Evolutionary conservation across 2,113 vertebrate genomes (phyloP).

Genomic region (Crotalus viridis): DNA sequence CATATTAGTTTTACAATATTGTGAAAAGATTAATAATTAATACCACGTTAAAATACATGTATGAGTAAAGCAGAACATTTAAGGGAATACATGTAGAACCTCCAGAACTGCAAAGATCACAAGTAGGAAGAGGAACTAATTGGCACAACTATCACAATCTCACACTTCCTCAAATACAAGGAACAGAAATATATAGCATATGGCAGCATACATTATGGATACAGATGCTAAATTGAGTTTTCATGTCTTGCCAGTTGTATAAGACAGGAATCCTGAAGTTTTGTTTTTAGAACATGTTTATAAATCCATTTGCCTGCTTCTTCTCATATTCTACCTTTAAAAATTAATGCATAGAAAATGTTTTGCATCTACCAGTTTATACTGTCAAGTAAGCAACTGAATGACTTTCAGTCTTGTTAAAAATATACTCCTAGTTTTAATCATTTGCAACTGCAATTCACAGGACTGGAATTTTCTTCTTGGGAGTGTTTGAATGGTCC

Average conservation of each 20-base stretch:
- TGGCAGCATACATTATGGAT: not conserved
- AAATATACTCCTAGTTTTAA: constrained; percentile 33
- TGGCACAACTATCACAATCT: not conserved
- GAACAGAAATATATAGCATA: constrained; percentile 29
- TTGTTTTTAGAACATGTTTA: constrained; percentile 29
- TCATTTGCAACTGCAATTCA: constrained; percentile 50
- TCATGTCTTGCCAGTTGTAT: not conserved
- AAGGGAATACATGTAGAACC: not conserved
- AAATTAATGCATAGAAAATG: constrained; percentile 44
- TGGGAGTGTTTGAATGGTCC: constrained; percentile 37
- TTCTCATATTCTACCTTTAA: not conserved
- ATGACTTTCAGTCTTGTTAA: constrained; percentile 35
- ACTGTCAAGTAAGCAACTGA: constrained; percentile 42
- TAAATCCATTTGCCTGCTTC: not conserved
- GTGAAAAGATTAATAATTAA: not conserved
- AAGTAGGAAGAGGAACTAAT: not conserved
- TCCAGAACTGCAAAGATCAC: not conserved
- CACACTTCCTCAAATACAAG: constrained; percentile 13
- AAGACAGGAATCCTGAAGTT: constrained; percentile 4
- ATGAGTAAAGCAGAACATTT: not conserved
- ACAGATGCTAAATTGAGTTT: not conserved
- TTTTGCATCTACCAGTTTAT: constrained; percentile 43
- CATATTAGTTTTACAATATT: not conserved
- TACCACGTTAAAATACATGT: not conserved
- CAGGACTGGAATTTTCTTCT: constrained; percentile 36